phyloP scores from a whole-genome alignment of 2,888 invertebrate genomes.

The Syrista parreyssii region DNA sequence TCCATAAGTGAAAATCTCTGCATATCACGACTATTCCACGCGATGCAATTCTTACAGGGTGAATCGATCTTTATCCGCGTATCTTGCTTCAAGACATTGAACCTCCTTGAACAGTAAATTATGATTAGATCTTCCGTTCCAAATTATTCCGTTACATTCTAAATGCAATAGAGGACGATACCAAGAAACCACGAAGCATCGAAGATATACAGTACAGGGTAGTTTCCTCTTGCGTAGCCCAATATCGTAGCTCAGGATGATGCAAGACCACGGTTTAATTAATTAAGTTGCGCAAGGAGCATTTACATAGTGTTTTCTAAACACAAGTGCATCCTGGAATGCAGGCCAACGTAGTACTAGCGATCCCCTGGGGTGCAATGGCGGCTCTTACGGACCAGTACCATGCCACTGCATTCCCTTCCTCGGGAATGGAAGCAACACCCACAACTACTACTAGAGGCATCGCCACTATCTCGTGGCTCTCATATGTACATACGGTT shows the following conservation, averaged over 20 bases:
- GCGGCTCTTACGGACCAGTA: constrained; percentile 38
- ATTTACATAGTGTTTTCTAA: constrained; percentile 47
- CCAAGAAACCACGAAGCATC: neutral
- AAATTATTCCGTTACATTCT: neutral
- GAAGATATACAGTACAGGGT: neutral
- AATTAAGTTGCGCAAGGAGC: constrained; percentile 49
- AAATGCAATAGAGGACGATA: neutral
- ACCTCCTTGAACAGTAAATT: neutral
- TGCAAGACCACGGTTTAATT: constrained; percentile 41
- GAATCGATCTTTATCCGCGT: neutral
- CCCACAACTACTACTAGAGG: neutral
- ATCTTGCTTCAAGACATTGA: neutral
- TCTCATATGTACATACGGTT: neutral
- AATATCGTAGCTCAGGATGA: neutral
- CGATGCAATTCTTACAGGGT: neutral
- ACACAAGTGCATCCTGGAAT: constrained; percentile 22
- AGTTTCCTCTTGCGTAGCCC: neutral
- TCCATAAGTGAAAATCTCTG: constrained; percentile 20
- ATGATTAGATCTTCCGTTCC: neutral
- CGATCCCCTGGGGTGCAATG: constrained; percentile 46
- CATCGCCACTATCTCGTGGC: neutral
- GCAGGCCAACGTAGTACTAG: constrained; percentile 35
- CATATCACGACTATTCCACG: constrained; percentile 9
- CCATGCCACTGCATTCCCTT: neutral
- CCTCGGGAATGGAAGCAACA: neutral